A percentile compares a stretch with the other conserved stretches of the same genome.
Evolutionary conservation across 2,888 invertebrate genomes (phyloP).

Genomic region (Cyclophora albipunctata): DNA sequence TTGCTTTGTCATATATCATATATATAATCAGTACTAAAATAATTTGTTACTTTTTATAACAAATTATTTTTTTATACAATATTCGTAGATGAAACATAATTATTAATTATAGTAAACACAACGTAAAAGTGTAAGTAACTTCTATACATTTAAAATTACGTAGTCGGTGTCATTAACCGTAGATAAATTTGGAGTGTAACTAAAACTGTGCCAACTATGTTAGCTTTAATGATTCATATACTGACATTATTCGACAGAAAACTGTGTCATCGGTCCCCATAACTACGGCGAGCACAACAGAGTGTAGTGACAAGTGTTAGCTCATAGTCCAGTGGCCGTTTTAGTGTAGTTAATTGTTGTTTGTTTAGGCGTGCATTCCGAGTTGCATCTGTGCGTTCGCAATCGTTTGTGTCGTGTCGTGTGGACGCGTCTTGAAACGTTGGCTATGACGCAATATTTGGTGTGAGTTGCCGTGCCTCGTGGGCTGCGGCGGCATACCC

Average conservation of each 20-base stretch:
- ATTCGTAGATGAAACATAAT: too few relatives aligned
- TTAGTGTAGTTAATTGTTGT: not conserved
- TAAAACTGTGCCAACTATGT: conserved; percentile 25
- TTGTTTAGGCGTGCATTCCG: too few relatives aligned
- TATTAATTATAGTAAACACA: too few relatives aligned
- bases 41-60: too few relatives aligned
- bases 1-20: too few relatives aligned
- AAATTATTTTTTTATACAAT: too few relatives aligned
- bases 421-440: too few relatives aligned
- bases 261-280: conserved; percentile 3
- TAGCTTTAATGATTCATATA: conserved; percentile 18
- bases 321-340: not conserved
- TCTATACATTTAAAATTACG: conserved; percentile 5
- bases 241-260: not conserved
- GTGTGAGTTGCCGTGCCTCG: conserved; percentile 33
- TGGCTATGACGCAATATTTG: conserved; percentile 43
- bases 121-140: not conserved
- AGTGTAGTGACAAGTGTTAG: not conserved
- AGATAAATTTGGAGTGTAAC: conserved; percentile 15
- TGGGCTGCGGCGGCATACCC: conserved; percentile 8
- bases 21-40: too few relatives aligned
- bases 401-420: not conserved
- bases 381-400: too few relatives aligned
- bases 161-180: conserved; percentile 21
- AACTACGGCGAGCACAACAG: conserved; percentile 8